Conservation (phyloP, 1,140 invertebrate species). For the Trialeurodes vaporariorum region DNA sequence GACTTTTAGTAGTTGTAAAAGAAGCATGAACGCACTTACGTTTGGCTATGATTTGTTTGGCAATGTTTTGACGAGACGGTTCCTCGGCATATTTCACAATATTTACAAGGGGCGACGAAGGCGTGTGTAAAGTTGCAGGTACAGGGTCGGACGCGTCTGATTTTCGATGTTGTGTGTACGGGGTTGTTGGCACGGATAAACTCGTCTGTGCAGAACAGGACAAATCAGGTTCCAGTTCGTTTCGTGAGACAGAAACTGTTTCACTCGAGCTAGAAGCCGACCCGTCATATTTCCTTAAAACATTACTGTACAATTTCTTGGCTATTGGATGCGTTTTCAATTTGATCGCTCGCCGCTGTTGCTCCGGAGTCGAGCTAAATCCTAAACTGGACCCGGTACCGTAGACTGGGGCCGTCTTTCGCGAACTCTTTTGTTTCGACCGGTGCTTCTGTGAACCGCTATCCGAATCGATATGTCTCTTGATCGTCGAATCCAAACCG, state of each 20-base stretch:
- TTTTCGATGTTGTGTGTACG: neutral
- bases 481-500: too few relatives aligned
- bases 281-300: neutral
- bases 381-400: too few relatives aligned
- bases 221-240: neutral
- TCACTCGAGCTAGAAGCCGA: neutral
- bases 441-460: constrained; percentile 1
- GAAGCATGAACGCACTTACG: neutral
- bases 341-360: neutral
- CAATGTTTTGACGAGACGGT: neutral
- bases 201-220: too few relatives aligned
- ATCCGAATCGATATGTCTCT: neutral
- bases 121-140: too few relatives aligned
- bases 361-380: too few relatives aligned
- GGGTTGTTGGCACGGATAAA: neutral
- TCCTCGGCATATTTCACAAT: neutral
- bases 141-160: neutral
- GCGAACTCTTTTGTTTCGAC: neutral
- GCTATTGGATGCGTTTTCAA: neutral
- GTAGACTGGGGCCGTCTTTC: too few relatives aligned
- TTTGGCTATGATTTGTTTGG: neutral
- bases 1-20: too few relatives aligned
- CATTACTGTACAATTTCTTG: neutral
- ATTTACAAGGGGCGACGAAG: neutral
- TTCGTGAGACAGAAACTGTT: neutral